Conservation (phyloP, 2,888 invertebrate species). For the Phyllotreta cruciferae region DNA sequence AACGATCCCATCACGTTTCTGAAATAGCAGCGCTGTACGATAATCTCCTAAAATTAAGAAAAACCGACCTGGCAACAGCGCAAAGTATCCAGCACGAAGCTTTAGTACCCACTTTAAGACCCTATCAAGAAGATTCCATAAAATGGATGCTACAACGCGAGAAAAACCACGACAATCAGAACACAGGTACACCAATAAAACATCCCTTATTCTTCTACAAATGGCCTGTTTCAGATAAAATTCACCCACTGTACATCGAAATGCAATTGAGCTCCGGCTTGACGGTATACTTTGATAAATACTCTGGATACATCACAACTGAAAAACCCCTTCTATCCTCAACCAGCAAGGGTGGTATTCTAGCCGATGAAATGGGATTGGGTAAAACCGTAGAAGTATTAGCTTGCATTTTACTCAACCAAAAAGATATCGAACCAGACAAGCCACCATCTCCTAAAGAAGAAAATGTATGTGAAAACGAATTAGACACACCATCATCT, state of each 20-base stretch:
- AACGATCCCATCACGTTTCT: slow-evolving; percentile 26
- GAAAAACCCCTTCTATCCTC: slow-evolving; percentile 54
- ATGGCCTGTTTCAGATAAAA: slow-evolving; percentile 38
- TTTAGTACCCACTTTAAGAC: slow-evolving; percentile 66
- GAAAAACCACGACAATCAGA: slow-evolving; percentile 34
- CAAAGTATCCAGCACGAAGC: slow-evolving; percentile 55
- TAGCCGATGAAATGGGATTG: slow-evolving; percentile 84
- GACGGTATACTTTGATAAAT: slow-evolving; percentile 58
- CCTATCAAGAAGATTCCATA: slow-evolving; percentile 72
- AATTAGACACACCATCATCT: slow-evolving; percentile 20
- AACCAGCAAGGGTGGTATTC: slow-evolving; percentile 68
- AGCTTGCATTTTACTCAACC: slow-evolving; percentile 69
- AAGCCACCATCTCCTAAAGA: neutral
- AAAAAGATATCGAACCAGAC: slow-evolving; percentile 41
- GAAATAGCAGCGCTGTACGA: slow-evolving; percentile 36
- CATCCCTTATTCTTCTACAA: slow-evolving; percentile 2
- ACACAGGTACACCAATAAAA: neutral
- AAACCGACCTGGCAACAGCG: slow-evolving; percentile 19
- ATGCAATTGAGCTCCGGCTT: slow-evolving; percentile 50
- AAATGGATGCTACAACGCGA: slow-evolving; percentile 74
- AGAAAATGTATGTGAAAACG: slow-evolving; percentile 14
- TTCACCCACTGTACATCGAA: slow-evolving; percentile 53
- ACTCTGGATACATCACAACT: slow-evolving; percentile 59
- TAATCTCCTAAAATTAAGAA: slow-evolving; percentile 23
- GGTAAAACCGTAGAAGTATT: slow-evolving; percentile 82